A percentile compares a stretch with the other conserved stretches of the same genome.
phyloP scores from a whole-genome alignment of 2,113 vertebrate species.

The Shinisaurus crocodilurus region DNA sequence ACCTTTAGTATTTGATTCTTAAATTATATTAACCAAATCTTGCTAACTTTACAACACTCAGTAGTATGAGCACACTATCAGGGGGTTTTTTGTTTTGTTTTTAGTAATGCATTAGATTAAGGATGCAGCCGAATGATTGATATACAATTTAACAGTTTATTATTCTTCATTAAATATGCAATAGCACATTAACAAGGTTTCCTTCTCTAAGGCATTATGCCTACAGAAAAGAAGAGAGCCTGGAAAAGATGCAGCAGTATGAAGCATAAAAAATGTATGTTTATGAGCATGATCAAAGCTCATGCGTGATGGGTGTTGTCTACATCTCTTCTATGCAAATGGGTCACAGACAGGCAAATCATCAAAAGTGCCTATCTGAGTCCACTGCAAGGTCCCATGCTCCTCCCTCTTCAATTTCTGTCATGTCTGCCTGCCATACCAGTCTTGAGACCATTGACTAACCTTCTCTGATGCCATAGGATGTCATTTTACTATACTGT shows the following conservation, averaged over 20 bases:
- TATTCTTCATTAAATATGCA: slow-evolving; percentile 70
- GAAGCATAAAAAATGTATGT: slow-evolving; percentile 17
- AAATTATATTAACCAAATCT: background rate
- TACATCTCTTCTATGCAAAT: background rate
- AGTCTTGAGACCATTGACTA: too few relatives aligned
- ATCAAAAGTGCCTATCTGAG: slow-evolving; percentile 2
- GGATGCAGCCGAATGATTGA: slow-evolving; percentile 55
- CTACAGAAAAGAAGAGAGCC: slow-evolving; percentile 21
- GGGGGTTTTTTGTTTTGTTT: background rate
- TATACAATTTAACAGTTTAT: slow-evolving; percentile 61
- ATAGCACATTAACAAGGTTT: slow-evolving; percentile 51
- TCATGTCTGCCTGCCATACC: too few relatives aligned
- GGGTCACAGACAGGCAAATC: background rate
- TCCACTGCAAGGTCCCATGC: background rate
- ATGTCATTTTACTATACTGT: background rate
- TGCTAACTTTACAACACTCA: slow-evolving; percentile 4
- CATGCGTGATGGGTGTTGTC: background rate
- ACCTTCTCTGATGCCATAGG: background rate
- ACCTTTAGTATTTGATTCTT: background rate
- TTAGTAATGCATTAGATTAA: slow-evolving; percentile 50
- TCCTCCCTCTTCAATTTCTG: too few relatives aligned
- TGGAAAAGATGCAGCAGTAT: slow-evolving; percentile 23
- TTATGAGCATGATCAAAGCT: background rate
- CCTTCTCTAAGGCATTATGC: slow-evolving; percentile 38
- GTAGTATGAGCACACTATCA: background rate